Percentiles rank a stretch among this genome's conserved stretches.
Evolutionary conservation across 2,888 invertebrate species (phyloP).

Genomic region (Sinelater perroti): DNA sequence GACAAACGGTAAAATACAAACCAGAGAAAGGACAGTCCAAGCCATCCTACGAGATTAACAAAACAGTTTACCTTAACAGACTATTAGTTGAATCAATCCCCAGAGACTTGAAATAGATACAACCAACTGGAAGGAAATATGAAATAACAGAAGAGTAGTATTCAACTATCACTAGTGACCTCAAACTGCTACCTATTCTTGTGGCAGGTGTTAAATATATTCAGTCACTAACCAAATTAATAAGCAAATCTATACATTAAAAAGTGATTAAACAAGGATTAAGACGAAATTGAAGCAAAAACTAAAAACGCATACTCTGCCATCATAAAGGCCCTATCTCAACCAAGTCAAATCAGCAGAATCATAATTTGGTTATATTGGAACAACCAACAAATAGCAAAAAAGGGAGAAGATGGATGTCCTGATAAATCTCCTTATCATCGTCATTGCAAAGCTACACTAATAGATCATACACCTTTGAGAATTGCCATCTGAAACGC

Average conservation of each 20-base stretch:
- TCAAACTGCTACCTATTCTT: slow-evolving; percentile 8
- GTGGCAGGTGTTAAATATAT: slow-evolving; percentile 1
- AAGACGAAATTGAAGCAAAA: slow-evolving; percentile 8
- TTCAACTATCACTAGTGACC: neutral
- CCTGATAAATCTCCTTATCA: slow-evolving; percentile 16
- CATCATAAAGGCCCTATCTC: slow-evolving; percentile 7
- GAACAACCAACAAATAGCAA: slow-evolving; percentile 4
- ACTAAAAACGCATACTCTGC: neutral
- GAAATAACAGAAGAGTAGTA: neutral
- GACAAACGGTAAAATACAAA: neutral
- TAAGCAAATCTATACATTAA: neutral
- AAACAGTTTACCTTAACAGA: neutral
- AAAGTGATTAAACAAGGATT: neutral
- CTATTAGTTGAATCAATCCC: slow-evolving; percentile 1
- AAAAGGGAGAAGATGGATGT: slow-evolving; percentile 14
- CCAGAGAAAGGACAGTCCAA: slow-evolving; percentile 6
- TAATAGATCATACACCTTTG: slow-evolving; percentile 28
- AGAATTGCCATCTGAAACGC: slow-evolving; percentile 41
- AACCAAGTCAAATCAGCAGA: neutral
- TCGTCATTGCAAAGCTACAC: slow-evolving; percentile 32
- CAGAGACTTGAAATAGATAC: slow-evolving; percentile 1
- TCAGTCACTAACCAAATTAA: neutral
- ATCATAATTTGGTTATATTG: neutral
- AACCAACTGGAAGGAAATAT: slow-evolving; percentile 5
- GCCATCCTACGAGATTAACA: neutral